These are phyloP conservation scores for Acrobasis consociella DNA, from an alignment of 2,888 invertebrate species.

Conservation along the genomic window DNA sequence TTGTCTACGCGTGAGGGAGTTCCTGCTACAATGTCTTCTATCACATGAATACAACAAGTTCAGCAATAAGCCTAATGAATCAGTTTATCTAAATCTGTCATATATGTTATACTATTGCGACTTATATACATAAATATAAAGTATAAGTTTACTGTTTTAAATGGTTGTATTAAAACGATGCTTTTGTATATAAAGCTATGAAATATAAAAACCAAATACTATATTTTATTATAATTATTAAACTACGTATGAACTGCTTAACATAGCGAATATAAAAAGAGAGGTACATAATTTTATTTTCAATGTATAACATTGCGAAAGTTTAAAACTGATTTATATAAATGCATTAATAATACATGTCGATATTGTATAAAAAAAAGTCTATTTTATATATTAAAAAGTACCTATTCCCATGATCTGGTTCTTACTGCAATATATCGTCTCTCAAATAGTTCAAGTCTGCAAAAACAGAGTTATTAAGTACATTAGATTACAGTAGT, in stretches of 20 bases:
- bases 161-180: neutral
- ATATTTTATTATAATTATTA: neutral
- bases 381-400: neutral
- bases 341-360: constrained; percentile 3
- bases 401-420: constrained; percentile 10
- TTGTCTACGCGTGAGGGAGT: neutral
- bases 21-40: neutral
- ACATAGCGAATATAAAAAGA: neutral
- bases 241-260: neutral
- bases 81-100: too few species aligned
- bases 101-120: too few species aligned
- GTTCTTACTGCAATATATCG: neutral
- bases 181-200: neutral
- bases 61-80: too few species aligned
- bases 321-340: neutral
- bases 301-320: neutral
- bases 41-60: too few species aligned
- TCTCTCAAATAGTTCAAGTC: neutral
- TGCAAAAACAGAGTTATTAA: constrained; percentile 13
- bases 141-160: neutral
- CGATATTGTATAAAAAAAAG: too few species aligned
- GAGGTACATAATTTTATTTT: neutral
- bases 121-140: neutral
- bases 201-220: neutral
- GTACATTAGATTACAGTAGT: constrained; percentile 8